Evolutionary conservation across 2,888 invertebrate genomes (phyloP).

Genomic region (Cosmia trapezina): DNA sequence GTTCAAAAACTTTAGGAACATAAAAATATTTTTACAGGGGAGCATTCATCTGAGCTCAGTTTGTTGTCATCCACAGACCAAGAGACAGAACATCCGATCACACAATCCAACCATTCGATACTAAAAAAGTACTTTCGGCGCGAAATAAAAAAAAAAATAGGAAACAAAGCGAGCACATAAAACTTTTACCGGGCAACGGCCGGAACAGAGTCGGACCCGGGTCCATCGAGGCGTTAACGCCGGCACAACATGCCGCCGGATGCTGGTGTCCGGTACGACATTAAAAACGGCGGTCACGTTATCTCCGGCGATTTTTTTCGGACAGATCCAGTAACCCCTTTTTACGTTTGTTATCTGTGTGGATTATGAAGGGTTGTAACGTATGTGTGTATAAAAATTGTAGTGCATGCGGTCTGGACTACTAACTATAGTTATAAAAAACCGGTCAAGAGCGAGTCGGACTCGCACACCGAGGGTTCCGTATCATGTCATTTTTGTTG

Average conservation of each 20-base stretch:
- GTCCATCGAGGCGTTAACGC: slow-evolving; percentile 66
- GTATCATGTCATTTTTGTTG: no score
- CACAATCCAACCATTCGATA: slow-evolving; percentile 51
- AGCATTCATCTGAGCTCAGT: neutral
- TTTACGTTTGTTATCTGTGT: slow-evolving; percentile 47
- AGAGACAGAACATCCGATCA: slow-evolving; percentile 47
- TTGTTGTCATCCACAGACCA: slow-evolving; percentile 7
- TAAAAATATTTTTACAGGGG: neutral
- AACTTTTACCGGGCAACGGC: slow-evolving; percentile 61
- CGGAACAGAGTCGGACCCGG: slow-evolving; percentile 60
- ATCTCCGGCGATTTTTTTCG: slow-evolving; percentile 66
- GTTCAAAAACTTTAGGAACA: neutral
- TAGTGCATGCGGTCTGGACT: neutral
- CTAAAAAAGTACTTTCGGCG: slow-evolving; percentile 60
- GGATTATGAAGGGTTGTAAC: slow-evolving; percentile 12
- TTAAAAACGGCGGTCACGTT: slow-evolving; percentile 66
- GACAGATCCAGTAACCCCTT: slow-evolving; percentile 55
- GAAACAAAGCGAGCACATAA: slow-evolving; percentile 60
- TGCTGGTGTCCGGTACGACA: slow-evolving; percentile 66
- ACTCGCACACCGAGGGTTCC: no score
- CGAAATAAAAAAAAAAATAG: slow-evolving; percentile 59
- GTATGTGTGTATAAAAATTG: neutral
- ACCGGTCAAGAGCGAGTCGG: no score
- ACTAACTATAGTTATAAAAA: neutral
- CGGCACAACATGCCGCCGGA: slow-evolving; percentile 66